Percentiles rank a stretch among this genome's conserved stretches.
phyloP scores from a whole-genome alignment of 2,888 invertebrate species.

The Ennomos fuscantarius region DNA sequence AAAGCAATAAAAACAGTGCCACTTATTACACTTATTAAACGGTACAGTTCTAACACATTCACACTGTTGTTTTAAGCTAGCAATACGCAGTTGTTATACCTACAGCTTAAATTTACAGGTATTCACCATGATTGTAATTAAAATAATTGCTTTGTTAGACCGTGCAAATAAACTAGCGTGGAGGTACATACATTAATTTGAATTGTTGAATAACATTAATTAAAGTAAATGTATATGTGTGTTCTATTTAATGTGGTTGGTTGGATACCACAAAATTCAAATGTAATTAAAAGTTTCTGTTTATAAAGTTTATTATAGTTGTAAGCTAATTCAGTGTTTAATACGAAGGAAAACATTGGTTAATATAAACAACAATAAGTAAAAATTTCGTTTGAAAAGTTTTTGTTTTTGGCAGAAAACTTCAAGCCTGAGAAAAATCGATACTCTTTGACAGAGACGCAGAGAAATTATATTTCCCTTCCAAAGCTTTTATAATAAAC shows the following conservation, averaged over 20 bases:
- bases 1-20: too few relatives aligned
- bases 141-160: constrained; percentile 45
- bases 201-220: constrained; percentile 33
- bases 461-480: too few relatives aligned
- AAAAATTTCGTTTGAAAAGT: too few relatives aligned
- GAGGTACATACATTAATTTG: constrained; percentile 33
- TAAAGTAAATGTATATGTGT: constrained; percentile 16
- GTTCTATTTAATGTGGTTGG: constrained; percentile 7
- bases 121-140: constrained; percentile 34
- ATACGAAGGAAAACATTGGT: not conserved
- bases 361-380: too few relatives aligned
- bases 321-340: not conserved
- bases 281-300: constrained; percentile 13
- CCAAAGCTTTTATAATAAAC: too few relatives aligned
- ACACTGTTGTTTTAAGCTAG: not conserved
- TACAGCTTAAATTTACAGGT: constrained; percentile 17
- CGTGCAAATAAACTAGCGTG: constrained; percentile 40
- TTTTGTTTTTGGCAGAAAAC: too few relatives aligned
- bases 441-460: too few relatives aligned
- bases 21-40: too few relatives aligned
- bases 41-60: too few relatives aligned
- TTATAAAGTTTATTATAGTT: not conserved
- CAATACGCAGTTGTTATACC: not conserved
- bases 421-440: too few relatives aligned
- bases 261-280: not conserved